Evolutionary conservation across 2,113 vertebrate species (phyloP).

Genomic region (Mobula birostris): DNA sequence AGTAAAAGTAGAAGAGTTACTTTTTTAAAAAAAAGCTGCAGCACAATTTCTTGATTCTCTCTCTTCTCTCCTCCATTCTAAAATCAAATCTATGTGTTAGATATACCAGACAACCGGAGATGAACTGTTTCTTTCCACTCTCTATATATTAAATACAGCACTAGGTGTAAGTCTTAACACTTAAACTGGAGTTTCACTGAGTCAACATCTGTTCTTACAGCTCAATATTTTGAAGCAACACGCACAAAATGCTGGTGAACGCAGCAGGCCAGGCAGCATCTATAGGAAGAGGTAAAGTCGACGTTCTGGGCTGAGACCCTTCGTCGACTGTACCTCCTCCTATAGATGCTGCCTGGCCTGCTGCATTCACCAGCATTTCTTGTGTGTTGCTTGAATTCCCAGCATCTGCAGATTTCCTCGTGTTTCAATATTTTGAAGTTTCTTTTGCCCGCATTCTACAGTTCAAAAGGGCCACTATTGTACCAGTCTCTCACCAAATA

Average conservation of each 20-base stretch:
- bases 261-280: too few species aligned
- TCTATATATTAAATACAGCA: slow-evolving; percentile 46
- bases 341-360: too few species aligned
- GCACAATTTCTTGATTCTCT: background rate
- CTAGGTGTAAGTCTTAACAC: slow-evolving; percentile 46
- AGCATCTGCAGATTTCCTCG: too few species aligned
- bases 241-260: too few species aligned
- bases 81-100: slow-evolving; percentile 41
- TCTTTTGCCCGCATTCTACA: slow-evolving; percentile 58
- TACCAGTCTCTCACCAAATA: slow-evolving; percentile 54
- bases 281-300: too few species aligned
- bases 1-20: background rate
- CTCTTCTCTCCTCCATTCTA: slow-evolving; percentile 65
- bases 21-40: background rate
- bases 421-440: slow-evolving; percentile 55
- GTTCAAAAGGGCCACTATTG: slow-evolving; percentile 61
- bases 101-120: slow-evolving; percentile 38
- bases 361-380: too few species aligned
- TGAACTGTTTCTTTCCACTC: slow-evolving; percentile 45
- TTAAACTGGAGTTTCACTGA: slow-evolving; percentile 51
- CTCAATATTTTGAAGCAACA: slow-evolving; percentile 53
- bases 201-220: slow-evolving; percentile 55
- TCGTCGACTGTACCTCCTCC: too few species aligned
- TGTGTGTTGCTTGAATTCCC: too few species aligned
- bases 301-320: too few species aligned